Percentiles rank a stretch among this genome's conserved stretches.
Evolutionary conservation across 2,113 vertebrate species (phyloP).

Genomic region (Notarius quadriscutis): DNA sequence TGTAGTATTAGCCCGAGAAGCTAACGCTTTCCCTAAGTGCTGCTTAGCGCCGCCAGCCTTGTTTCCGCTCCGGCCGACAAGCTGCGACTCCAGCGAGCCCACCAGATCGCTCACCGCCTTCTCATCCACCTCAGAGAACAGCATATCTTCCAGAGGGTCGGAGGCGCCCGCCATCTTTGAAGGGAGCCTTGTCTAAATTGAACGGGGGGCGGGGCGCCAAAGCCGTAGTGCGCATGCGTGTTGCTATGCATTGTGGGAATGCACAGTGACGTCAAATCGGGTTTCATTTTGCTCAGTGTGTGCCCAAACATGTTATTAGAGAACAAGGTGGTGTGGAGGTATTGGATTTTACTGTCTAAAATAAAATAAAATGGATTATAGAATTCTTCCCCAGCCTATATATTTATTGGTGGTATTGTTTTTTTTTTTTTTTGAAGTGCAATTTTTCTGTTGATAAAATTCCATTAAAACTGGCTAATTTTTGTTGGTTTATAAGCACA

Average conservation of each 20-base stretch:
- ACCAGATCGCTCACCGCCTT: slow-evolving; percentile 86
- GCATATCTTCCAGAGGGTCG: slow-evolving; percentile 88
- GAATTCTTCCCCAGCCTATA: too few species aligned
- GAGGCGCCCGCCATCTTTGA: slow-evolving; percentile 86
- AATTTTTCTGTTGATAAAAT: too few species aligned
- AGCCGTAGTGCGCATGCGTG: slow-evolving; percentile 73
- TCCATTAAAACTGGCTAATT: too few species aligned
- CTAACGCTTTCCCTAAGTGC: slow-evolving; percentile 74
- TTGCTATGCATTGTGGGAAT: slow-evolving; percentile 81
- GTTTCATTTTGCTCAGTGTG: slow-evolving; percentile 16
- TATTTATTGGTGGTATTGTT: too few species aligned
- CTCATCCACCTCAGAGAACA: slow-evolving; percentile 87
- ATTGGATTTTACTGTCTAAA: too few species aligned
- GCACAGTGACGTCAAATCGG: slow-evolving; percentile 70
- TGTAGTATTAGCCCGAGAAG: slow-evolving; percentile 72
- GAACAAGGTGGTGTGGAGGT: too few species aligned
- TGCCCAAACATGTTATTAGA: too few species aligned
- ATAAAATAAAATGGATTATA: too few species aligned
- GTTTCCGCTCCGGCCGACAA: slow-evolving; percentile 69
- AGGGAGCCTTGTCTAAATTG: slow-evolving; percentile 76
- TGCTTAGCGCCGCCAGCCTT: slow-evolving; percentile 65
- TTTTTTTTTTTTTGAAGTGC: too few species aligned
- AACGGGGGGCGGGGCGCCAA: slow-evolving; percentile 62
- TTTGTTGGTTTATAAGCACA: too few species aligned
- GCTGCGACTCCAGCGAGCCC: slow-evolving; percentile 83